Conservation (phyloP, 2,797 vertebrate species). For the Anguilla pacifica region DNA sequence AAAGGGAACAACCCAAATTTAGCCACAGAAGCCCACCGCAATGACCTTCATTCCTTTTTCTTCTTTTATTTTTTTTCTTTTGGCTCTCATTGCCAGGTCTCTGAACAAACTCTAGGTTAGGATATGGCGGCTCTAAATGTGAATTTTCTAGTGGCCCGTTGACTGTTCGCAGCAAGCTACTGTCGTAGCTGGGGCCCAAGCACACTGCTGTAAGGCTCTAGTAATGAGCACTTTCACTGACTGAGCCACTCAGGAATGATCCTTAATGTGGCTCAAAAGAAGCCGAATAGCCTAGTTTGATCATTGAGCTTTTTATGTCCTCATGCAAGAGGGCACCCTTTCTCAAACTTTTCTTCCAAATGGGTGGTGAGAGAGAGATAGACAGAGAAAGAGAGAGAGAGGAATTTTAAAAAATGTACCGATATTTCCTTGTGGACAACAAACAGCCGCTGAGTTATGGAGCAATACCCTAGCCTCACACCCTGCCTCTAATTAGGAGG, state of each 20-base stretch:
- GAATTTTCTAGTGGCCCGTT: neutral
- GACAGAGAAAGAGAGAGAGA: constrained; percentile 2
- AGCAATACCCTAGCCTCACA: neutral
- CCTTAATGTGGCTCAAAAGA: neutral
- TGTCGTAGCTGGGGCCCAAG: neutral
- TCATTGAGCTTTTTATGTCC: neutral
- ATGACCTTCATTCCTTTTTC: neutral
- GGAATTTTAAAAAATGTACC: neutral
- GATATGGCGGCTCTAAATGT: neutral
- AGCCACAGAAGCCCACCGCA: neutral
- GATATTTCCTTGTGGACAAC: constrained; percentile 14
- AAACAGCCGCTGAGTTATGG: constrained; percentile 20
- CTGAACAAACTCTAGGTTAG: neutral
- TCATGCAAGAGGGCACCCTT: neutral
- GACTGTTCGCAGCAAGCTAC: constrained; percentile 42
- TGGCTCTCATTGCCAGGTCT: neutral
- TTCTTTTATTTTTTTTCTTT: neutral
- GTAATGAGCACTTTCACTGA: neutral
- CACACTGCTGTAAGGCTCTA: neutral
- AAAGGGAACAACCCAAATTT: neutral
- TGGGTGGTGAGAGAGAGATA: constrained; percentile 6
- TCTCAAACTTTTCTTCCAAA: neutral
- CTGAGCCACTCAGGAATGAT: neutral
- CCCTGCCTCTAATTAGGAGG: constrained; percentile 15
- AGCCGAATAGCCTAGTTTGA: neutral